Conservation (phyloP, 1,140 invertebrate genomes). For the Lordiphosa collinella region DNA sequence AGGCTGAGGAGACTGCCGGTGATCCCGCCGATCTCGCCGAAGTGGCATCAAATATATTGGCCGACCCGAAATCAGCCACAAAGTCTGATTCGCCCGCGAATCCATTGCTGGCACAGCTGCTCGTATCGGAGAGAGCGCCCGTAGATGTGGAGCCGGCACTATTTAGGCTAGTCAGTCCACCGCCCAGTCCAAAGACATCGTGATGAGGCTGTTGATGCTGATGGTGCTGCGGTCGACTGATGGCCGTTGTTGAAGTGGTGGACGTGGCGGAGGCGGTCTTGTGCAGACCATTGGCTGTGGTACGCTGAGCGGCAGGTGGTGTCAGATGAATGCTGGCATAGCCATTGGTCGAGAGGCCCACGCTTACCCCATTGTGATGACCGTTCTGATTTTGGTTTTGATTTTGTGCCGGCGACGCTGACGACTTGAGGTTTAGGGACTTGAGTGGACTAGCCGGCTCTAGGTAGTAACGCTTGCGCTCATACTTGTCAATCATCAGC, state of each 20-base stretch:
- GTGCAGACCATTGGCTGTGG: conserved; percentile 61
- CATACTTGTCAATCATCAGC: conserved; percentile 96
- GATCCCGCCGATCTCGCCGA: conserved; percentile 63
- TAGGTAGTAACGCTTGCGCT: conserved; percentile 90
- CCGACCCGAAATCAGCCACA: conserved; percentile 84
- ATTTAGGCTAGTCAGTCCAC: conserved; percentile 54
- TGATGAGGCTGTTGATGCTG: conserved; percentile 41
- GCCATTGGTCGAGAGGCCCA: conserved; percentile 38
- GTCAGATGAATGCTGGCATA: conserved; percentile 72
- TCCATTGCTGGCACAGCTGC: conserved; percentile 74
- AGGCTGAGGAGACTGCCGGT: conserved; percentile 60
- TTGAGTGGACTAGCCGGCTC: conserved; percentile 83
- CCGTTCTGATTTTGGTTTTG: conserved; percentile 33
- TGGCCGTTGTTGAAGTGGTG: conserved; percentile 37
- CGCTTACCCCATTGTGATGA: conserved; percentile 19
- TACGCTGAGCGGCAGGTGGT: conserved; percentile 71
- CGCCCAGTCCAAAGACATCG: conserved; percentile 49
- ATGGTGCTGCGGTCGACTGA: conserved; percentile 67
- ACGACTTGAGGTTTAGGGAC: conserved; percentile 74
- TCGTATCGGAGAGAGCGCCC: conserved; percentile 68
- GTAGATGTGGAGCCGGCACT: conserved; percentile 79
- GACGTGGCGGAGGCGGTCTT: conserved; percentile 24
- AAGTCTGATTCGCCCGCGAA: conserved; percentile 81
- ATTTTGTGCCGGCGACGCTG: conserved; percentile 30
- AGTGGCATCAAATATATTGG: conserved; percentile 81